Evolutionary conservation across 1,140 invertebrate species (phyloP), one percentile per base, ranked within the genome.

Genomic region (Pararge aegeria): DNA sequence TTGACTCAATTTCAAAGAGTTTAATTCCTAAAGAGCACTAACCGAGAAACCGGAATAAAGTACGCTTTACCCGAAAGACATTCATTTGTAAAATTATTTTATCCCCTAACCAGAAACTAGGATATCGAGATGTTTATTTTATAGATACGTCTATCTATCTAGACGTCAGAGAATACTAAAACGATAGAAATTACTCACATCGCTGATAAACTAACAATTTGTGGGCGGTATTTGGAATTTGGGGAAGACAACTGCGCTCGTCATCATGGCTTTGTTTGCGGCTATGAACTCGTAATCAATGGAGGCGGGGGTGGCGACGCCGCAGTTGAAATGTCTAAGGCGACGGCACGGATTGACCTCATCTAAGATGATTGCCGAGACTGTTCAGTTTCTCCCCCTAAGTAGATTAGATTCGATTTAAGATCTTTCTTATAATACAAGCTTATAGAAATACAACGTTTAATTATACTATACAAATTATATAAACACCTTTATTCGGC

Each of bases 181-280:
- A 56, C 51, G 55, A 55, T 61, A 60, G 63, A 70, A 78, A 80
- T 80, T 77, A 78, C 66, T 78, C 64, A 72, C 65, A 76, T 78
- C 60, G 67, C 57, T 67, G 65, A 65, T 57, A 54, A 64, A 58
- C 54, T 67, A 73, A 76, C 69, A 73, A 76, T 78, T 74, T 71
- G 61, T 56, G 67, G 65, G 65, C 62, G 67, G 64, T 54, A 71
- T 76, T 71, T 65, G 66, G 72, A 63, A 75, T 81, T 73, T 68
- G 66, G 67, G 62, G 69, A 74, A 72, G 70, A 78, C 75, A 79
- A 70, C 71, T 72, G 70, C 56, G 70, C 68, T 75, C 68, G 70
- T 76, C 75, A 76, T 70, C 59, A 66, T 29, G 60, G 75, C 72
- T 78, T 78, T 76, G 73, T 83, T 80, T 80, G 80, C 65, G 72